Evolutionary conservation across 2,888 invertebrate genomes (phyloP), one percentile per base, ranked within the genome.

Genomic region (Agonopterix heracliana): DNA sequence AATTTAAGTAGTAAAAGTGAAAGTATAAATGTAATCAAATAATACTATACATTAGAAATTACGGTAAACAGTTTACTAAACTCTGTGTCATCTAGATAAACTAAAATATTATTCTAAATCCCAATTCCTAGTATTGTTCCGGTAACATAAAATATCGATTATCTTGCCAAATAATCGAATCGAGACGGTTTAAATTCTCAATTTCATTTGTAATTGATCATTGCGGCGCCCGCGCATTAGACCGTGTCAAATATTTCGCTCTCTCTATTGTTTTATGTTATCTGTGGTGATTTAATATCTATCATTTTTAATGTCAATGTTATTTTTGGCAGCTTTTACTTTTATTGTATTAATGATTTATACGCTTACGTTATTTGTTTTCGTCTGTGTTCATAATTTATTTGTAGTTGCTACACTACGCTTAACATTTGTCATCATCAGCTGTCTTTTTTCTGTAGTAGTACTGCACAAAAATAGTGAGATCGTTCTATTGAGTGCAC

Each of bases 181-280:
- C 55, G 53, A 60, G 44, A 61, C 60, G 59, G 57, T 72, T 68
- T n/a, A n/a, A n/a, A 64, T 62, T 71, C 63, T 64, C 64, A 64
- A 66, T 71, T 72, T 71, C 70, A 70, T 73, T 67, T 64, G 74
- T 75, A 76, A 78, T 76, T 70, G 76, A 77, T 79, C 69, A 76
- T 50, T n/a, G 34, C 14, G 55, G 64, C 62, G 63, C 61, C 57
- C 46, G 59, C 61, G 67, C 67, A 66, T 55, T 59, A 61, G 53
- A 50, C 50, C 56, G 56, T 46, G 57, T 52, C 54, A 56, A 61
- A 58, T 54, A 51, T 64, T 59, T 54, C 64, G 63, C 81, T 81
- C 80, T 79, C 78, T 75, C 83, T 74, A 82, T 82, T 83, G 82
- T 82, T 73, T 71, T 56, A 63, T 38, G 62, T 68, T 71, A 77